Base-by-base conservation (phyloP, 1,140 invertebrate genomes). In the Sycobia sp. region DNA sequence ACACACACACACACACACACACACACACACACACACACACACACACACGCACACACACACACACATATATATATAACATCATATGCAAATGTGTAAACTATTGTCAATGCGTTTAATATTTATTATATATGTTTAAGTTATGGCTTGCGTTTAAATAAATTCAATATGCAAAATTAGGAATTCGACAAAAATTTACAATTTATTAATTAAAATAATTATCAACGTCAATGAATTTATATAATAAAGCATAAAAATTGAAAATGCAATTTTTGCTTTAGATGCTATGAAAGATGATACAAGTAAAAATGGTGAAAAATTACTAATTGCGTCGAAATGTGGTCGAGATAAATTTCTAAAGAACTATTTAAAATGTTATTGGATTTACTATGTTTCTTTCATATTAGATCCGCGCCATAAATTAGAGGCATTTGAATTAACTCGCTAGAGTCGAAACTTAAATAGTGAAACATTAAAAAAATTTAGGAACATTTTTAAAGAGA, bases 311-410 rank as follows among this genome's bases (percentile, higher is more conserved):
- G 41, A 23, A 58, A 44, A 20, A 20, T 16, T 46, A 7, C 11
- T 58, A 14, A 4, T 32, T 1, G 55, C 55, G 14, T 58, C 47
- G 4, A 41, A 58, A 44, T 39, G 25, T 29, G 65, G 47, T 29
- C 41, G 59, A 23, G 59, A 67, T 23, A 61, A 67, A 46, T 13
- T 67, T 1, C 2, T 63, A 5, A 67, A 63, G 44, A 49, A 67
- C 43, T 67, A 67, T 27, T 13, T 51, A n/a, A 63, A 63, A 46
- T 39, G 55, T 11, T 63, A 67, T 50, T 67, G 66, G 66, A 60
- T 63, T 22, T 67, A 67, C 44, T 63, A 61, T 38, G 34, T 57
- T 25, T 56, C 55, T 25, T 34, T 62, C 16, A 58, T 62, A 18
- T 54, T 67, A 29, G 65, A 62, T 46, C 55, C 65, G 16, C 36